Conservation (phyloP, 2,113 vertebrate genomes). For the Rhabdornis inornatus region DNA sequence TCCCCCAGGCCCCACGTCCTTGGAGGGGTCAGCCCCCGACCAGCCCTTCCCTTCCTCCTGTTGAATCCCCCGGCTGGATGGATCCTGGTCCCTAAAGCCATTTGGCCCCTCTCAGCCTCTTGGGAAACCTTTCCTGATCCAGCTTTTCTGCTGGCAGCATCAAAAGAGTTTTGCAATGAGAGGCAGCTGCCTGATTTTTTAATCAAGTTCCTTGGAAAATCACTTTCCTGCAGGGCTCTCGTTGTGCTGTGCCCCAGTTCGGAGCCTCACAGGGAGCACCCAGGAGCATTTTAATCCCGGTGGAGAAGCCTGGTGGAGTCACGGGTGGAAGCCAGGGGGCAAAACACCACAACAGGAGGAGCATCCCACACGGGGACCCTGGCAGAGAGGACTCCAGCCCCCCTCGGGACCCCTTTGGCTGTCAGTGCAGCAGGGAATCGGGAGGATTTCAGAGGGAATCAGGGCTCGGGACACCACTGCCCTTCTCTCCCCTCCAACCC, state of each 20-base stretch:
- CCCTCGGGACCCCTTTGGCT: background rate
- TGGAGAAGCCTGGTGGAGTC: background rate
- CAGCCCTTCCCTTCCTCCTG: background rate
- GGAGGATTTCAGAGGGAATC: background rate
- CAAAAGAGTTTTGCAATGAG: background rate
- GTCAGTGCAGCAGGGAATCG: fast-evolving
- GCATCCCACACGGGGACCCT: fast-evolving
- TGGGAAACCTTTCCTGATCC: background rate
- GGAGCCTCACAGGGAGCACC: fast-evolving
- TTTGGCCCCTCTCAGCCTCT: background rate
- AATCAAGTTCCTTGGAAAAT: background rate
- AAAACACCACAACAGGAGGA: fast-evolving
- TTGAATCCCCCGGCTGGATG: background rate
- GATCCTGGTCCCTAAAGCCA: background rate
- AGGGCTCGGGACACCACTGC: fast-evolving
- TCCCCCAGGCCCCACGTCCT: fast-evolving
- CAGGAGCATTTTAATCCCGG: fast-evolving
- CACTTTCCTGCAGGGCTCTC: background rate
- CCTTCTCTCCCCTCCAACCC: background rate
- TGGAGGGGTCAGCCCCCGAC: background rate
- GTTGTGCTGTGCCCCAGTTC: fast-evolving
- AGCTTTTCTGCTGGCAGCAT: fast-evolving
- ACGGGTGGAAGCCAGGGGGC: fast-evolving
- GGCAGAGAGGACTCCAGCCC: fast-evolving
- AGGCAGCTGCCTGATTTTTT: background rate